Evolutionary conservation across 1,140 invertebrate genomes (phyloP), one percentile per base, ranked within the genome.

Genomic region (Drosophila melanica): DNA sequence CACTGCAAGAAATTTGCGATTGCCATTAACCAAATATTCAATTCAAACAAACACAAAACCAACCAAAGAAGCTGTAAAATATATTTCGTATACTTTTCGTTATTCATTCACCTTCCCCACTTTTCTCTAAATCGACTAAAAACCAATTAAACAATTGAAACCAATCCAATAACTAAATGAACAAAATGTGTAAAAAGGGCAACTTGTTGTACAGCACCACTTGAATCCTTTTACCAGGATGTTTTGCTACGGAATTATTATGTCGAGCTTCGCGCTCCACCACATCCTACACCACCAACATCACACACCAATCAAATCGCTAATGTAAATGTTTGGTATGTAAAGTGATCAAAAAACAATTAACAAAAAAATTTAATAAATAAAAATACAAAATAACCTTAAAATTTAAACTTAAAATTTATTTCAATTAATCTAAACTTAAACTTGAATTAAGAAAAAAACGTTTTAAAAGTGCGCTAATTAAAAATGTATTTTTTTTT

Each of bases 201-300:
- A 82, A 90, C 89, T 87, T 90, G 87, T 90, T 90, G 86, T 90
- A 90, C 79, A 90, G 82, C 86, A 90, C 87, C 86, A 90, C 90
- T 90, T 90, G 87, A 90, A 90, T 90, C 89, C 84, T 90, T 90
- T 82, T 89, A 87, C 87, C 87, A 90, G 87, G 87, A 87, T 87
- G 80, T 84, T 78, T 90, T 89, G 84, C 87, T 87, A 89, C 81
- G 87, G 87, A 90, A 90, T 87, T 89, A 89, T 89, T 89, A 84
- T 89, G 85, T 89, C 73, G 84, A 89, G 84, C 84, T 89, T 77
- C 55, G 85, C 80, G 79, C 84, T 89, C 84, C 85, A 89, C 71
- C 82, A 86, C 87, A 89, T 90, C 80, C 82, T 89, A 87, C 82
- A 89, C 82, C 82, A 89, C 79, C 82, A 87, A 89, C 82, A 86